Evolutionary conservation across 2,113 vertebrate genomes (phyloP), one percentile per base, ranked within the genome.

Genomic region (Oncorhynchus tshawytscha): DNA sequence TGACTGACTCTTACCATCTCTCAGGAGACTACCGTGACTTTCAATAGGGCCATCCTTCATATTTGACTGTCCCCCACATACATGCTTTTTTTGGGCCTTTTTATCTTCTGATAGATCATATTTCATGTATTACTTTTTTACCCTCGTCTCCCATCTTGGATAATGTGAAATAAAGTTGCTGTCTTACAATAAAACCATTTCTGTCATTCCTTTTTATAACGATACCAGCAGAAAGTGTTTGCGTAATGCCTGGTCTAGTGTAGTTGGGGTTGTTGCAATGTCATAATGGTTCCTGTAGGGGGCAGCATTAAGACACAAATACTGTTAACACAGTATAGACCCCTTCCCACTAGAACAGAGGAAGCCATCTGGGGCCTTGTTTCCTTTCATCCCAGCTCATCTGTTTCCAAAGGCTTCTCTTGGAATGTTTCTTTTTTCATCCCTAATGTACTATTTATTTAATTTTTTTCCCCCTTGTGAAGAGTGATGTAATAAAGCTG

Each of bases 121-220:
- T 51, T 51, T 51, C 49, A 62, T n/a, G 22, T 6, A 62, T 7
- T 4, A 62, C 7, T 39, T n/a, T 67, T 67, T 68, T 27, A 68
- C 29, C 4, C 15, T 39, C 6, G 4, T 67, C 29, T 67, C 6
- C 24, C 29, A 34, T 6, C 12, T 16, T 67, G 66, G 34, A 16
- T 6, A 67, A 67, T 70, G 67, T 70, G 39, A 48, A 48, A 67
- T 67, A 67, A 67, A 67, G 66, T 67, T 18, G 25, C 64, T 13
- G n/a, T 66, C 22, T 34, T 34, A 34, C 34, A 27, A 66, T n/a
- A 66, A 16, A 66, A 66, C 34, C 2, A 8, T 34, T 34, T 66
- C 24, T 24, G 24, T 66, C 22, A 15, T 66, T 29, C 11, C 12
- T 66, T 66, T 66, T 15, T 51, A 15, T 15, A 51, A 15, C 49